Base-by-base conservation (phyloP, 2,113 vertebrate species). In the Psephotus haematonotus region DNA sequence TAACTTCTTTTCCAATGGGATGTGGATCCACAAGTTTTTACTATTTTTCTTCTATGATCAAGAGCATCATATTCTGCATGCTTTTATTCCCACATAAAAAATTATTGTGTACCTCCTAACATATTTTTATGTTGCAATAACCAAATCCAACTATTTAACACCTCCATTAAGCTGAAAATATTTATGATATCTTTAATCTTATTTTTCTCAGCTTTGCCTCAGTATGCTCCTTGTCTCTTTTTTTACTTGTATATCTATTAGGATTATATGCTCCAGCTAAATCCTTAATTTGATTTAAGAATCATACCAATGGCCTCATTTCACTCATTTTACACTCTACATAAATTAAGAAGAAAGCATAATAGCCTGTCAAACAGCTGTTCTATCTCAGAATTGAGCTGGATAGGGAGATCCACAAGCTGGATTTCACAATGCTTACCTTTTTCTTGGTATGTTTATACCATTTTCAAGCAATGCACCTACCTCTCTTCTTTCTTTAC, bases 1-100 rank as follows among this genome's bases (percentile, higher is more conserved):
- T 2, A 2, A 25, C 17, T 62, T 47, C 4, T 89, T 70, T 68
- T 94, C 28, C 39, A 77, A 60, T 69, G 31, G 59, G 39, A 65
- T 89, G 33, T 84, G 31, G 82, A 49, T 33, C 52, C 43, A 72
- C 10, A 7, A 28, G 17, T 24, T 33, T 19, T 44, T 31, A 59
- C 13, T 70, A 29, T 75, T 92, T 59, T 88, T 86, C 7, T 88
- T 78, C 15, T 47, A 29, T 19, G 14, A n/a, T 69, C 57, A 59
- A 59, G 75, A 88, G 39, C 57, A n/a, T 81, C 7, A 24, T n/a
- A 28, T 31, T 94, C 60, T 82, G 47, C 25, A 1, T 62, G 11
- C 39, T 83, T 16, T 90, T 84, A 82, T 78, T 92, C 50, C 82
- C 33, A 89, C 37, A 79, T 55, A 76, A 86, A 93, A 75, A 94